A percentile compares a stretch with the other conserved stretches of the same genome.
These are phyloP conservation scores for Unio pictorum DNA, from an alignment of 2,888 invertebrate species.

Conservation along the genomic window DNA sequence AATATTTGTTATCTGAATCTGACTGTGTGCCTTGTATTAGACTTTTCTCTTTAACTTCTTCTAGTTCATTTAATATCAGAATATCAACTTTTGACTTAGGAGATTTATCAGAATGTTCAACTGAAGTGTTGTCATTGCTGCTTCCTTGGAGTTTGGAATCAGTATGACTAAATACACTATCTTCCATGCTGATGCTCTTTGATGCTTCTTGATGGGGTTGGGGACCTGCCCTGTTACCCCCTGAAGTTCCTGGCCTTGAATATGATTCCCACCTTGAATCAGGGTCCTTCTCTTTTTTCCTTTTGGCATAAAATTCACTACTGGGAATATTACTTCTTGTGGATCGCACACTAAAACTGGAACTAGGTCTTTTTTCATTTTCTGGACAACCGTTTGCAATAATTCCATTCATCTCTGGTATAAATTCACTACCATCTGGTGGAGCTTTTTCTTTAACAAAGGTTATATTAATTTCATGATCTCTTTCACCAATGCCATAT, in stretches of 20 bases:
- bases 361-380: constrained; percentile 2
- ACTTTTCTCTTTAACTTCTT: background rate
- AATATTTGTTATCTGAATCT: background rate
- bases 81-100: constrained; percentile 4
- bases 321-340: constrained; percentile 26
- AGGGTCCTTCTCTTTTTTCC: constrained; percentile 37
- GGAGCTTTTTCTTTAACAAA: no score
- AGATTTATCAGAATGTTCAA: background rate
- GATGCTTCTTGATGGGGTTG: constrained; percentile 2
- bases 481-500: background rate
- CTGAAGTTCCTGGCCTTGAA: constrained; percentile 5
- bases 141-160: constrained; percentile 9
- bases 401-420: constrained; percentile 10
- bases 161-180: background rate
- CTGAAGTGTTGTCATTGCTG: background rate
- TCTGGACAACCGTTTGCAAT: background rate
- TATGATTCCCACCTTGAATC: constrained; percentile 44
- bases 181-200: constrained; percentile 25
- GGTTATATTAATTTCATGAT: background rate
- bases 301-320: constrained; percentile 39
- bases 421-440: no score
- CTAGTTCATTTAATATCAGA: constrained; percentile 2
- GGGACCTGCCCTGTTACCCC: no score
- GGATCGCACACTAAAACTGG: constrained; percentile 10
- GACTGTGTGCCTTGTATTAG: background rate